Percentiles rank a stretch among this genome's conserved stretches.
Conservation (phyloP, 2,113 vertebrate species). For the Pelvicachromis taeniatus region DNA sequence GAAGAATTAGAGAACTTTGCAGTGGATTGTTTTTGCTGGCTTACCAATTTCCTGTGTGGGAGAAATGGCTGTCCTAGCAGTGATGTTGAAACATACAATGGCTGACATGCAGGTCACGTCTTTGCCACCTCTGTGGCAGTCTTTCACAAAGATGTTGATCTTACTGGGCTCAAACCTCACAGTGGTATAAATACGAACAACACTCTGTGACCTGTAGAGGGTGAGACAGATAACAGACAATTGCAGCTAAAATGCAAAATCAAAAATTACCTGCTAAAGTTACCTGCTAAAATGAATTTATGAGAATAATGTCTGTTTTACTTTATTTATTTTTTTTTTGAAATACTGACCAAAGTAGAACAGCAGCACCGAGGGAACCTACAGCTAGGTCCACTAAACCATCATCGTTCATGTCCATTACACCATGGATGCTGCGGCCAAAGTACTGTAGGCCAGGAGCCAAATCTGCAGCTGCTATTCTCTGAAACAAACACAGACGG, state of each 20-base stretch:
- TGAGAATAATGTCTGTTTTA: neutral
- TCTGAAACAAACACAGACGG: constrained; percentile 62
- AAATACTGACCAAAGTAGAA: constrained; percentile 86
- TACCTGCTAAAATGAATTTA: neutral
- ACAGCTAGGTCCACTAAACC: constrained; percentile 89
- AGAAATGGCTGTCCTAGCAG: constrained; percentile 80
- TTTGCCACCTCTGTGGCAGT: constrained; percentile 85
- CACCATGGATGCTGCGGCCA: constrained; percentile 90
- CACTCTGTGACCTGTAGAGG: constrained; percentile 84
- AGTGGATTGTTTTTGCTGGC: constrained; percentile 44
- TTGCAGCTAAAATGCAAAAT: neutral
- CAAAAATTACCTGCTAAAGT: too few relatives aligned
- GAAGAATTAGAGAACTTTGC: neutral
- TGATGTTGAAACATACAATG: constrained; percentile 85
- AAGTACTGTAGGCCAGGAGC: constrained; percentile 84
- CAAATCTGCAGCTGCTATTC: constrained; percentile 81
- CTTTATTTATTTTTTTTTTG: neutral
- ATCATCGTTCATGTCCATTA: constrained; percentile 90
- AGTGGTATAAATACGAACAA: constrained; percentile 81
- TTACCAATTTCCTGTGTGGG: constrained; percentile 80
- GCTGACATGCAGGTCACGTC: constrained; percentile 92
- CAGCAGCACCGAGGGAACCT: constrained; percentile 86
- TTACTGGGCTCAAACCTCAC: constrained; percentile 88
- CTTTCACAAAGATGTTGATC: constrained; percentile 95
- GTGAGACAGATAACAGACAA: neutral